Conservation (phyloP, 2,797 vertebrate species). For the Scarus forsteni region DNA sequence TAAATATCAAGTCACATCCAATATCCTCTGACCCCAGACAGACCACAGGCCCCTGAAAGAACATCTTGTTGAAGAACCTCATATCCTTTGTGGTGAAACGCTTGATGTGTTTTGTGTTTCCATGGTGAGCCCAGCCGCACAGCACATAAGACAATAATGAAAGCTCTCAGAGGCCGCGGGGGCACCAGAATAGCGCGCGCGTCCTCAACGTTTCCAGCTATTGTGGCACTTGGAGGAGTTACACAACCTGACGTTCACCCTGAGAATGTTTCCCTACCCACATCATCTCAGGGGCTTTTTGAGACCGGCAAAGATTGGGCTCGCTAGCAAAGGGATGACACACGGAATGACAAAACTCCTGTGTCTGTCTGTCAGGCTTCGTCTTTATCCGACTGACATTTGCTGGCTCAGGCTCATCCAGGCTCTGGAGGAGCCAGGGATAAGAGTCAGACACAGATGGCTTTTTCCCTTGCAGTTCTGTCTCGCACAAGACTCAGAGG, state of each 20-base stretch:
- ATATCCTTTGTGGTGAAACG: constrained; percentile 56
- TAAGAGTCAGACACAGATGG: constrained; percentile 82
- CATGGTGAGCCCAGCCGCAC: constrained; percentile 70
- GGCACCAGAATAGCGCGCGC: constrained; percentile 62
- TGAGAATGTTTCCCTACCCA: constrained; percentile 56
- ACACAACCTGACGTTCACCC: constrained; percentile 74
- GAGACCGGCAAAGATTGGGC: constrained; percentile 71
- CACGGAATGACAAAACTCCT: constrained; percentile 79
- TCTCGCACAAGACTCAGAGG: constrained; percentile 60
- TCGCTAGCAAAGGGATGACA: constrained; percentile 79
- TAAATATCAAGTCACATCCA: constrained; percentile 53
- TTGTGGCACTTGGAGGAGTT: constrained; percentile 67
- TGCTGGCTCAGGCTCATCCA: constrained; percentile 81
- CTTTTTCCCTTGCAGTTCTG: constrained; percentile 71
- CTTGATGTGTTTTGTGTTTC: constrained; percentile 76
- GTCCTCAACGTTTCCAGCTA: constrained; percentile 59
- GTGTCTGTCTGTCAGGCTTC: constrained; percentile 80
- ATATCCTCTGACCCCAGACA: constrained; percentile 53
- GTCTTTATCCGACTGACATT: constrained; percentile 84
- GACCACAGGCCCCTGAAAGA: constrained; percentile 50
- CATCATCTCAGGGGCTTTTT: constrained; percentile 68
- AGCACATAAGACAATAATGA: constrained; percentile 76
- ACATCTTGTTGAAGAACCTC: constrained; percentile 63
- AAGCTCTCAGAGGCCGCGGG: constrained; percentile 74
- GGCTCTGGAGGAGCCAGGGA: constrained; percentile 74